Base-by-base conservation (phyloP, 2,888 invertebrate species). In the Melangyna quadrimaculata region DNA sequence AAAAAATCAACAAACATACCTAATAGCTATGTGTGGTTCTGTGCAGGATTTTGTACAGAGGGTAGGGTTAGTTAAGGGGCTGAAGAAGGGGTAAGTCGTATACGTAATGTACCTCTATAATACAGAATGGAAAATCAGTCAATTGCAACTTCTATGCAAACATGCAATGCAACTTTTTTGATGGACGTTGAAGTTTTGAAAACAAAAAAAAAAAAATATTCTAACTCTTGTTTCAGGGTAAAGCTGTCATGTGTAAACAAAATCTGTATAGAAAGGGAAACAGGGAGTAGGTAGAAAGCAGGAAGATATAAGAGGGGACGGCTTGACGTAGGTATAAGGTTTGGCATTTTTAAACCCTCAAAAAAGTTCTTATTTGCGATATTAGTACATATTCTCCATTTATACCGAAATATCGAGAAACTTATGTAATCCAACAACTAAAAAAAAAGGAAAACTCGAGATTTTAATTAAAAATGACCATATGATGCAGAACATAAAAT, bases 121-220 rank as follows among this genome's bases (percentile, higher is more conserved):
- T n/a, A 12, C 40, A 10, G 6, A 74, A 45, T 57, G 69, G 40
- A 63, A 71, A 83, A 48, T 74, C 79, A 79, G 79, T 84, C 70
- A 84, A 75, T 79, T 84, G 75, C 79, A 83, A 83, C 65, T 69
- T 73, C 70, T 63, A 69, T 51, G 67, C 75, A 81, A 77, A 65
- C 78, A 83, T 78, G 74, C 74, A 51, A 65, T 53, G 79, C 59
- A 79, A 74, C 29, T 78, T 79, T 74, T 79, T 71, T 84, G 83
- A 79, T 59, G 65, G 83, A 84, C 79, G 65, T 83, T 45, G 51
- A 71, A 27, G 45, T 65, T 65, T 45, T 63, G 27, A 4, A 32
- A n/a, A n/a, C n/a, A n/a, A n/a, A n/a, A n/a, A n/a, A n/a, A n/a
- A n/a, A n/a, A 55, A 37, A 59, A 59, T 24, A 32, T 22, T 24